Base-by-base conservation (phyloP, 2,113 vertebrate genomes). In the Motacilla tschutschensis region DNA sequence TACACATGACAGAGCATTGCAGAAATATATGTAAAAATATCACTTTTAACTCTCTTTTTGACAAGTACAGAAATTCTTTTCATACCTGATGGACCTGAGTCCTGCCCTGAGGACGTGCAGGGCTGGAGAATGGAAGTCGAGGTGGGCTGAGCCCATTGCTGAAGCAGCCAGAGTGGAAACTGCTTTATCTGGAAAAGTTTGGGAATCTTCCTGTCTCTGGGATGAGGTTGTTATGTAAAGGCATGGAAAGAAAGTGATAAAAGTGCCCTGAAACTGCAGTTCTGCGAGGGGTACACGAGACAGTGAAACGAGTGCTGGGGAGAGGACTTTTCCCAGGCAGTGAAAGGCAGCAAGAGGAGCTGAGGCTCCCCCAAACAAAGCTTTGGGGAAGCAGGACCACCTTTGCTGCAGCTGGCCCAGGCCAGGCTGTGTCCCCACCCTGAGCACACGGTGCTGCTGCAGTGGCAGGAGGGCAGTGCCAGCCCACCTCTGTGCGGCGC, bases 41-140 rank as follows among this genome's bases (percentile, higher is more conserved):
- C 25, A 25, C 44, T 85, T 87, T 76, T 8, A 92, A 89, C 76
- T 36, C 76, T 22, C 48, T 80, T 92, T 87, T 63, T 53, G 81
- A 85, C 91, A 80, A 41, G 48, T 87, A 69, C 59, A 88, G 74
- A 63, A 92, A 67, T 81, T 13, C 36, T 83, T 92, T 74, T 86
- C 91, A 81, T 93, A 98, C 97, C 96, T 97, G 97, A 58, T 55
- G 96, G 83, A 85, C 91, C 94, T 5, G 90, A 95, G 93, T 93
- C 96, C 51, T 96, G 96, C 53, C 83, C n/a, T 53, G 94, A 89
- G 75, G 95, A 81, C 41, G 86, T 53, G 72, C 93, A 97, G 83
- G 91, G 95, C 11, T 93, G 95, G 77, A 95, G 94, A 72, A 95
- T 36, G 10, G 91, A 82, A 72, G 90, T 40, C 41, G 79, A n/a